Evolutionary conservation across 1,140 invertebrate species (phyloP).

Genomic region (Drosophila yakuba): DNA sequence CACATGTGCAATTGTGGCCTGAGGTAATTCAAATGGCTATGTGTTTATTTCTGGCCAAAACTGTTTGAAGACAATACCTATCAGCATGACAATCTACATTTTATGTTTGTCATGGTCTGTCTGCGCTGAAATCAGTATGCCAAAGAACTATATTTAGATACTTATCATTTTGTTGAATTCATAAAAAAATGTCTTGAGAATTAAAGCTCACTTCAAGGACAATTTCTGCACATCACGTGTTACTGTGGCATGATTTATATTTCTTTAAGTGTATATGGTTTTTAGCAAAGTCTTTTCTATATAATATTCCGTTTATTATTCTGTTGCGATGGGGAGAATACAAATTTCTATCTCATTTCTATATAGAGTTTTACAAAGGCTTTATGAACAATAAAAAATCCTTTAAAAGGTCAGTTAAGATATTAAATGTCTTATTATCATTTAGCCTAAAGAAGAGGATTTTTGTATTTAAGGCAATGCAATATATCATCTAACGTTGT

Average conservation of each 20-base stretch:
- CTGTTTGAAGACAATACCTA: constrained; percentile 7
- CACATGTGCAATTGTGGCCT: constrained; percentile 26
- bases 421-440: too few relatives aligned
- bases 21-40: constrained; percentile 21
- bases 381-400: constrained; percentile 16
- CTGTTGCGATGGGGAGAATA: not conserved
- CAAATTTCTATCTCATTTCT: constrained; percentile 3
- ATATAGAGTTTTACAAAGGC: not conserved
- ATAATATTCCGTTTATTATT: constrained; percentile 2
- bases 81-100: constrained; percentile 29
- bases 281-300: not conserved
- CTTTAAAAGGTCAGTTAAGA: not conserved
- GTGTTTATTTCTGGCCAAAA: constrained; percentile 17
- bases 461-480: not conserved
- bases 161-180: not conserved
- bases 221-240: not conserved
- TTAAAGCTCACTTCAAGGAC: too few relatives aligned
- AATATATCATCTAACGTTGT: not conserved
- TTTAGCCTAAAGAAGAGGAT: too few relatives aligned
- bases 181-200: not conserved
- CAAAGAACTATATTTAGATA: not conserved
- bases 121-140: not conserved
- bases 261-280: not conserved
- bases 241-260: not conserved
- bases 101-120: constrained; percentile 10